A percentile compares a stretch with the other conserved stretches of the same genome.
phyloP scores from a whole-genome alignment of 2,113 vertebrate species.

The Lutjanus erythropterus region DNA sequence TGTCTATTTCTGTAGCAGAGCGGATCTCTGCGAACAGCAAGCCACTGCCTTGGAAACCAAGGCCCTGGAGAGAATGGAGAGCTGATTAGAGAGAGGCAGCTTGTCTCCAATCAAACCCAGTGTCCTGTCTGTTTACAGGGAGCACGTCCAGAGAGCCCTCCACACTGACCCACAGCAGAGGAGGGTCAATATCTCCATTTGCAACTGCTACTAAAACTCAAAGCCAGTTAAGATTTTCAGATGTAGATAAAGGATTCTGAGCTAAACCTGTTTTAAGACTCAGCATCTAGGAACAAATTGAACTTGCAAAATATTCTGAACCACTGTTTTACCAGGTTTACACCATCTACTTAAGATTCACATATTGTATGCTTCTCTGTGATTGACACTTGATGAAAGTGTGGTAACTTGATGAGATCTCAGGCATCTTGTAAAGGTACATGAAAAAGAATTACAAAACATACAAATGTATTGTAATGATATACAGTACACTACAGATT shows the following conservation, averaged over 20 bases:
- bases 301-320: neutral
- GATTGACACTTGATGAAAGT: neutral
- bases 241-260: neutral
- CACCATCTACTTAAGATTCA: neutral
- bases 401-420: neutral
- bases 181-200: conserved; percentile 16
- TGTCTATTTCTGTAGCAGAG: conserved; percentile 43
- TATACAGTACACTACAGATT: neutral
- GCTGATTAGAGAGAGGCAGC: conserved; percentile 61
- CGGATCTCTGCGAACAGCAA: conserved; percentile 37
- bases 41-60: conserved; percentile 69
- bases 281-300: neutral
- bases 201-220: conserved; percentile 16
- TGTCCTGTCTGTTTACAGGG: conserved; percentile 44
- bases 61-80: conserved; percentile 38
- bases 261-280: neutral
- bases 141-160: conserved; percentile 33
- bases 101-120: conserved; percentile 39
- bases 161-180: neutral
- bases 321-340: neutral
- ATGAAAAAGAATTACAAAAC: neutral
- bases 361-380: neutral
- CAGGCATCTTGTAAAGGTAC: neutral
- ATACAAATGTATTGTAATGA: neutral
- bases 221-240: neutral